phyloP scores from a whole-genome alignment of 2,797 vertebrate genomes.

The Scomberomorus guttatus region DNA sequence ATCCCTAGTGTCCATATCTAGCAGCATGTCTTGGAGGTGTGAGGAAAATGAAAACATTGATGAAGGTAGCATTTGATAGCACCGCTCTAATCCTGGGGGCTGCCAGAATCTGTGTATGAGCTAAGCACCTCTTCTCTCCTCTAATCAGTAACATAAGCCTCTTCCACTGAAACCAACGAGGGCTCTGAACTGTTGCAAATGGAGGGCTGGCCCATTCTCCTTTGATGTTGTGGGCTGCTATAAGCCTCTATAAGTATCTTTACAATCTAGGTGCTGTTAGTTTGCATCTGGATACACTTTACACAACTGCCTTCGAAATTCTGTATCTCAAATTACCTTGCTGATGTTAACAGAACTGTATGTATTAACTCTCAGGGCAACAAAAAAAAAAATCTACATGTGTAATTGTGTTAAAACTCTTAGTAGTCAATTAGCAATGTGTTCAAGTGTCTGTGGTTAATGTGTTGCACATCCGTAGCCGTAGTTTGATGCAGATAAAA shows the following conservation, averaged over 20 bases:
- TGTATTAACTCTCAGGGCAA: slow-evolving; percentile 5
- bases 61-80: slow-evolving; percentile 72
- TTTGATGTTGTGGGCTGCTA: slow-evolving; percentile 69
- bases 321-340: slow-evolving; percentile 50
- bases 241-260: slow-evolving; percentile 64
- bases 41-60: slow-evolving; percentile 69
- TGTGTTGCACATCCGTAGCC: slow-evolving; percentile 14
- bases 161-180: slow-evolving; percentile 66
- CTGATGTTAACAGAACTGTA: slow-evolving; percentile 29
- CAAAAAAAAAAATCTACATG: background rate
- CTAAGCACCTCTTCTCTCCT: slow-evolving; percentile 74
- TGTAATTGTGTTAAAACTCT: slow-evolving; percentile 15
- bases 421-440: slow-evolving; percentile 14
- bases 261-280: slow-evolving; percentile 69
- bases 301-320: slow-evolving; percentile 44
- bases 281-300: slow-evolving; percentile 75
- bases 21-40: slow-evolving; percentile 62
- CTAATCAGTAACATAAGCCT: slow-evolving; percentile 81
- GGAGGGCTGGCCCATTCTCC: slow-evolving; percentile 47
- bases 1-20: slow-evolving; percentile 35
- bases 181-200: slow-evolving; percentile 73
- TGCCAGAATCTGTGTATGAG: slow-evolving; percentile 68
- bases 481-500: slow-evolving; percentile 44
- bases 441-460: slow-evolving; percentile 14
- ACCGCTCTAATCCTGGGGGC: slow-evolving; percentile 60